These are phyloP conservation scores for Seriola dumerili DNA, from an alignment of 2,113 vertebrate species.

Conservation along the genomic window DNA sequence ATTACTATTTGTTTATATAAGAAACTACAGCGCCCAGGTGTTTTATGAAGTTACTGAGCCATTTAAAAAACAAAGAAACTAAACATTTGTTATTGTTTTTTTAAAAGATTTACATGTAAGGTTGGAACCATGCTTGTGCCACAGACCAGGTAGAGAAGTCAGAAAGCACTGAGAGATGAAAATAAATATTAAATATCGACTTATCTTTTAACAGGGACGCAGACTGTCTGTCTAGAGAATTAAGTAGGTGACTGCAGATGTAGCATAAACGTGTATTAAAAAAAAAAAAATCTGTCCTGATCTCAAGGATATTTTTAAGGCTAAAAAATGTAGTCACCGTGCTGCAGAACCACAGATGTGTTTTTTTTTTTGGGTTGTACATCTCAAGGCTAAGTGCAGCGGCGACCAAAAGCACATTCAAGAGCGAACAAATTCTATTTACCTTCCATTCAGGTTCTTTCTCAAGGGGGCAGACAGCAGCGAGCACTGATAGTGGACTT, in stretches of 20 bases:
- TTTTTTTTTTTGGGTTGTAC: not conserved
- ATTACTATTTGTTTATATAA: not conserved
- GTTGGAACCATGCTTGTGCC: not conserved
- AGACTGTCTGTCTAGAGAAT: no score
- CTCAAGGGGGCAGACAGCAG: not conserved
- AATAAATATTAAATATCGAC: no score
- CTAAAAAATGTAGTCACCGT: not conserved
- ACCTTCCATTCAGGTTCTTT: not conserved
- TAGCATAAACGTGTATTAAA: no score
- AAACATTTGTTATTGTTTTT: not conserved
- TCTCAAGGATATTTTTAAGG: not conserved
- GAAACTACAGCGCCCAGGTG: not conserved
- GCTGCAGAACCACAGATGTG: not conserved
- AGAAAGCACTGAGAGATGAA: no score
- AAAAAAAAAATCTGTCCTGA: no score
- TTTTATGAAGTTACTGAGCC: not conserved
- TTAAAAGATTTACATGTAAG: not conserved
- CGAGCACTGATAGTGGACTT: not conserved
- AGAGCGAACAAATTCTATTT: constrained; percentile 10
- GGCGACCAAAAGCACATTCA: not conserved
- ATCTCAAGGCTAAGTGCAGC: not conserved
- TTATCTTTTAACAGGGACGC: no score
- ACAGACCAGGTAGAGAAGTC: not conserved
- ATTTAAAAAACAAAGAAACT: not conserved
- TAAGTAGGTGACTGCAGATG: no score